Conservation (phyloP, 2,797 vertebrate genomes). For the Anableps anableps region DNA sequence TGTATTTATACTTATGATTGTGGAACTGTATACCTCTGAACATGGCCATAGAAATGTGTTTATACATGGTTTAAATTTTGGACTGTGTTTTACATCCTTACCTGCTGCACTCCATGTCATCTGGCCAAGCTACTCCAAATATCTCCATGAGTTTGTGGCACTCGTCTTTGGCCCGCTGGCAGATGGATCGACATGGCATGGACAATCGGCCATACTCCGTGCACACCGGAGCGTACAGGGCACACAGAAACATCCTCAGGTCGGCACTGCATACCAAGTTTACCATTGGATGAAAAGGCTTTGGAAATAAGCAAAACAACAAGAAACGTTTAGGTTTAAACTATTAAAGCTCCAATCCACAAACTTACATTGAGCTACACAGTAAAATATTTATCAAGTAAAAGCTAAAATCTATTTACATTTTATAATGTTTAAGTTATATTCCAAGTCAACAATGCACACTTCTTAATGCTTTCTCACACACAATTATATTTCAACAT, state of each 20-base stretch:
- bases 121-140: slow-evolving; percentile 93
- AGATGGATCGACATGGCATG: slow-evolving; percentile 90
- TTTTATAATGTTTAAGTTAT: background rate
- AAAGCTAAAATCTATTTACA: background rate
- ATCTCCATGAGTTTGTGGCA: slow-evolving; percentile 95
- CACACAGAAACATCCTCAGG: slow-evolving; percentile 92
- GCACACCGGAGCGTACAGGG: slow-evolving; percentile 92
- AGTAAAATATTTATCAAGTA: background rate
- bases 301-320: slow-evolving; percentile 2
- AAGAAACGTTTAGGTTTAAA: slow-evolving; percentile 2
- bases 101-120: slow-evolving; percentile 96
- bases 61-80: background rate
- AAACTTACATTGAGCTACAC: background rate
- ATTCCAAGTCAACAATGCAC: background rate
- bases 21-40: background rate
- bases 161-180: slow-evolving; percentile 87
- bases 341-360: background rate
- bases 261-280: slow-evolving; percentile 93
- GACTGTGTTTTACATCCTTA: background rate
- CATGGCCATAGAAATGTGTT: background rate
- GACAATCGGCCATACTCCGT: slow-evolving; percentile 91
- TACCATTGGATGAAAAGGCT: slow-evolving; percentile 97
- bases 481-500: background rate
- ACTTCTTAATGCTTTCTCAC: background rate
- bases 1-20: background rate